Percentiles rank a stretch among this genome's conserved stretches.
phyloP scores from a whole-genome alignment of 2,113 vertebrate species.

The Romanogobio albipinnatus region DNA sequence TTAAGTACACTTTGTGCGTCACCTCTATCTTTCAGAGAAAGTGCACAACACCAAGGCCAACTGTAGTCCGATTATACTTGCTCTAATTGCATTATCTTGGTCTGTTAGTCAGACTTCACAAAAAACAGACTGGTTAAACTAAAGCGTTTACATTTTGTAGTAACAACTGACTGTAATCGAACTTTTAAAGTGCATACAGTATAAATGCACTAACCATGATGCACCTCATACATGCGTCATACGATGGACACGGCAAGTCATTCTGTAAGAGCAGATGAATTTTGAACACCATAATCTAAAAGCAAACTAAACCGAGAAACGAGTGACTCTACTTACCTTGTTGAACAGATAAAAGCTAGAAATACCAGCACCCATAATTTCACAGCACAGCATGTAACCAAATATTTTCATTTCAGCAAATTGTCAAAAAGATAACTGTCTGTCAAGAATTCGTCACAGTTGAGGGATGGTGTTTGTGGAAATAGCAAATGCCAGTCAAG shows the following conservation, averaged over 20 bases:
- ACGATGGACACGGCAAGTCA: not conserved
- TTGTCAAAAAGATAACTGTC: not conserved
- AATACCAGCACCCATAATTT: not conserved
- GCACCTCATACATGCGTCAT: conserved; percentile 30
- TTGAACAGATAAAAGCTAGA: not conserved
- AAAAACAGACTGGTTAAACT: not conserved
- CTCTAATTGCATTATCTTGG: not conserved
- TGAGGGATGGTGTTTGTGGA: not conserved
- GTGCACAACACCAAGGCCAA: not conserved
- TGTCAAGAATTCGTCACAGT: not conserved
- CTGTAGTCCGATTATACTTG: not conserved
- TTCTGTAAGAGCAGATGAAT: not conserved
- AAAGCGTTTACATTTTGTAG: not conserved
- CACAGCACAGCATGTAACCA: not conserved
- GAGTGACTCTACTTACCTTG: not conserved
- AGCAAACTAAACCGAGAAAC: not conserved
- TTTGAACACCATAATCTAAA: not conserved
- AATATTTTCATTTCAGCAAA: not conserved
- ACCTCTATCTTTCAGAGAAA: not conserved
- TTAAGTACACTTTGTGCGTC: not conserved
- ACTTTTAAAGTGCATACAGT: not conserved
- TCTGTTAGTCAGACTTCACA: not conserved
- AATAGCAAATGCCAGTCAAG: not conserved
- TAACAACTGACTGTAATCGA: not conserved
- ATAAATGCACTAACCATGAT: not conserved